Base-by-base conservation (phyloP, 2,113 vertebrate species). In the Sebastes fasciatus region DNA sequence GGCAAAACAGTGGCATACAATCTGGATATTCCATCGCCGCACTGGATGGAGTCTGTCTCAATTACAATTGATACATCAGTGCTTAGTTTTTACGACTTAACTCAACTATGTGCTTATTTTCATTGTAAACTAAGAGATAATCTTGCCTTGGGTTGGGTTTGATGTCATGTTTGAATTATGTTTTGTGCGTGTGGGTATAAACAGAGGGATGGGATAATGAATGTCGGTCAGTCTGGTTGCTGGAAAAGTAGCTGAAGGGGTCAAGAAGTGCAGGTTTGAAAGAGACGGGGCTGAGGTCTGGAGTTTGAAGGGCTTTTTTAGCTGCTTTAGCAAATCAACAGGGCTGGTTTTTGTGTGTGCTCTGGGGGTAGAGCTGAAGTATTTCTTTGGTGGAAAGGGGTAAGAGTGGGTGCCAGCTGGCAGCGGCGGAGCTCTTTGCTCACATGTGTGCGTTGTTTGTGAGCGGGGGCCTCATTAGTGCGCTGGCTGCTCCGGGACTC, bases 391-490 rank as follows among this genome's bases (percentile, higher is more conserved):
- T 81, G 83, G 49, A 70, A 69, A 68, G 62, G 62, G 54, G 68
- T 77, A 43, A 63, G 67, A 49, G 54, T 73, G 40, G 23, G 62
- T 65, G 88, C 93, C 94, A 91, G 89, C 88, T 93, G 92, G 90
- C 90, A 89, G 46, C 16, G 16, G 55, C n/a, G 0, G 48, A 58
- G 74, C 54, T 68, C 76, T 84, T 82, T 73, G 64, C 84, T 89
- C 85, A 89, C 92, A 86, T 88, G 89, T 91, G 91, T 87, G 82
- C 83, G 87, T 81, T 84, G 84, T 88, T 93, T 90, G 70, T 66
- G 88, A 91, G 87, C 61, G 0, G 80, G 86, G 88, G 82, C 73
- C 90, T 95, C 92, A 92, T 95, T 94, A 95, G 86, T 55, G 72
- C 21, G 69, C 70, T 85, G 63, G 69, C 86, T 82, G 89, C 91